A percentile compares a stretch with the other conserved stretches of the same genome.
Evolutionary conservation across 1,140 invertebrate genomes (phyloP).

Genomic region (Chymomyza costata): DNA sequence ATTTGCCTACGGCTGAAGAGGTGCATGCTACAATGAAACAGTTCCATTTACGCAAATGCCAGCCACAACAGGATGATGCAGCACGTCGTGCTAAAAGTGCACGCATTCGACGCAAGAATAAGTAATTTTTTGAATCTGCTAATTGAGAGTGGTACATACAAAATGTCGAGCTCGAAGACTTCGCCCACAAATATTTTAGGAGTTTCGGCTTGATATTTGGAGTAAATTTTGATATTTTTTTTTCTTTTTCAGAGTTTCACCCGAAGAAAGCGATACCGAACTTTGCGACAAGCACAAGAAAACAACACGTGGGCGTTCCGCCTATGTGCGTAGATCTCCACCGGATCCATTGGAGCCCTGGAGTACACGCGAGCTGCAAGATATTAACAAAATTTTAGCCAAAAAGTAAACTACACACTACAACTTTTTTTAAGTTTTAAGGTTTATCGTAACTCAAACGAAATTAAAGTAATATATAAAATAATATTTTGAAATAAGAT

Average conservation of each 20-base stretch:
- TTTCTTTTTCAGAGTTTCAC: constrained; percentile 37
- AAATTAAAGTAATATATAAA: too few species aligned
- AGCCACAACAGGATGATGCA: constrained; percentile 63
- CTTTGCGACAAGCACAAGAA: constrained; percentile 12
- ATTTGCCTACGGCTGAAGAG: constrained; percentile 62
- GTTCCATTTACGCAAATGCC: constrained; percentile 67
- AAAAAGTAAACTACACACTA: constrained; percentile 35
- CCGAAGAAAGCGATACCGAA: constrained; percentile 44
- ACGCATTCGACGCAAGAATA: constrained; percentile 58
- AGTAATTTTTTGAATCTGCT: too few species aligned
- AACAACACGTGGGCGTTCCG: constrained; percentile 47
- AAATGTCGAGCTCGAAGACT: too few species aligned
- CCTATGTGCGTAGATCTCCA: constrained; percentile 72
- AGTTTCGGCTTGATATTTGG: too few species aligned
- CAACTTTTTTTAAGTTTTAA: not conserved
- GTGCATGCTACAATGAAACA: constrained; percentile 74
- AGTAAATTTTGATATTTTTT: not conserved
- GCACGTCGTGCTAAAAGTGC: constrained; percentile 64
- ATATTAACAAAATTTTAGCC: constrained; percentile 83
- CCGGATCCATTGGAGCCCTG: constrained; percentile 83
- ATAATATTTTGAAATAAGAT: too few species aligned
- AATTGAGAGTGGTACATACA: too few species aligned
- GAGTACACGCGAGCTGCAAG: constrained; percentile 82
- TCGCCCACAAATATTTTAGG: too few species aligned
- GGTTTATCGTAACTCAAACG: too few species aligned